These are phyloP conservation scores for Nomada hirtipes DNA, from an alignment of 2,888 invertebrate genomes.

Conservation along the genomic window DNA sequence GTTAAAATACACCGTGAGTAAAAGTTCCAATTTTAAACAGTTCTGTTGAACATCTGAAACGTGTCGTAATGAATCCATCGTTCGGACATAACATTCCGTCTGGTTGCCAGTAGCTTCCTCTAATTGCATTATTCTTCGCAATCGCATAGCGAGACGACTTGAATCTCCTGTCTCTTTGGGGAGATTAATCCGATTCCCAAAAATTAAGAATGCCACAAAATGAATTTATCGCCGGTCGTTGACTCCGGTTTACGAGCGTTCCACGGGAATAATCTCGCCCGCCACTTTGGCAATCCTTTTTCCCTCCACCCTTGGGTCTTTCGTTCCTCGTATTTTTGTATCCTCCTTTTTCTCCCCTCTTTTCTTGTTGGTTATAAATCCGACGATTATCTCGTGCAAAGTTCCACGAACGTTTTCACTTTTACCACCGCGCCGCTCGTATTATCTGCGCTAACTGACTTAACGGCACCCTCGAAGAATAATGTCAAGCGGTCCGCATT, in stretches of 20 bases:
- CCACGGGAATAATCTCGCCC: not conserved
- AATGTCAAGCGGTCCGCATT: conserved; percentile 53
- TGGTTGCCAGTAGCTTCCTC: not conserved
- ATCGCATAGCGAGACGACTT: conserved; percentile 10
- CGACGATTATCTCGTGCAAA: conserved; percentile 30
- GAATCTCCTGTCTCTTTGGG: conserved; percentile 10
- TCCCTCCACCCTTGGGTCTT: not conserved
- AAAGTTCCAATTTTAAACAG: too few species aligned
- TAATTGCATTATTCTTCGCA: conserved; percentile 2
- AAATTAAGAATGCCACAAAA: conserved; percentile 41
- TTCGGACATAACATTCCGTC: not conserved
- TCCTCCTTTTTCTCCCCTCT: not conserved
- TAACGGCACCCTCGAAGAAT: conserved; percentile 43
- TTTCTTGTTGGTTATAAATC: conserved; percentile 23
- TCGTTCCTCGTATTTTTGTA: not conserved
- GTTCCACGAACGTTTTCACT: conserved; percentile 17
- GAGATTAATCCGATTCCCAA: conserved; percentile 33
- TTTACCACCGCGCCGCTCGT: conserved; percentile 19
- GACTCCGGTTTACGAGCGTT: conserved; percentile 33
- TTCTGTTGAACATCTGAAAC: too few species aligned
- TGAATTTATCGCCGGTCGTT: conserved; percentile 44
- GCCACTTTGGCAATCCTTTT: conserved; percentile 6
- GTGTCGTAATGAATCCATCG: not conserved
- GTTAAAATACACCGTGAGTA: not conserved
- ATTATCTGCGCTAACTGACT: conserved; percentile 44